Evolutionary conservation across 2,797 vertebrate genomes (phyloP).

Genomic region (Esox lucius): DNA sequence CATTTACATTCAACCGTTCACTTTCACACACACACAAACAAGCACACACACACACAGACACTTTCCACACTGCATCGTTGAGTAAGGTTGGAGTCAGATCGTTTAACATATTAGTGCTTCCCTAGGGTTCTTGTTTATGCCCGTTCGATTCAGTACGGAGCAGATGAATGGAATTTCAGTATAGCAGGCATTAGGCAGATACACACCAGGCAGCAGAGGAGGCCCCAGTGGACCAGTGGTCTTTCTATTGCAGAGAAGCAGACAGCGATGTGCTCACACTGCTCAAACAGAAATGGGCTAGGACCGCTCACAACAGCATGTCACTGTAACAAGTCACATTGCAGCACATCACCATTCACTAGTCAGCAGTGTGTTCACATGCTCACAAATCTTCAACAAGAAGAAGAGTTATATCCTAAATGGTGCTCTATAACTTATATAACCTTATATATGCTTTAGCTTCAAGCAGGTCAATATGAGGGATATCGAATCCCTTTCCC

Average conservation of each 20-base stretch:
- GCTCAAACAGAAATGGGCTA: not conserved
- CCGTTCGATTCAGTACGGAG: slow-evolving; percentile 46
- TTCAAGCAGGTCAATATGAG: not conserved
- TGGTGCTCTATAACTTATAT: not conserved
- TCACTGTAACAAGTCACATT: slow-evolving; percentile 35
- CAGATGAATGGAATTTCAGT: slow-evolving; percentile 51
- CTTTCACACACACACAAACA: slow-evolving; percentile 12
- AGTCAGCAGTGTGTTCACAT: slow-evolving; percentile 77
- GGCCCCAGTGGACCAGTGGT: slow-evolving; percentile 9
- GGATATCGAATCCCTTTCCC: not conserved
- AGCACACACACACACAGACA: not conserved
- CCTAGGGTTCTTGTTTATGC: slow-evolving; percentile 62
- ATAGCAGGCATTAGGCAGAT: slow-evolving; percentile 56
- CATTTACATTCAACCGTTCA: not conserved
- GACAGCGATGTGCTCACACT: not conserved
- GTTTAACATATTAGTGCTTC: slow-evolving; percentile 66
- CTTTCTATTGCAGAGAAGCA: not conserved
- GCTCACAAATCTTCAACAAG: slow-evolving; percentile 55
- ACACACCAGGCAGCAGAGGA: slow-evolving; percentile 26
- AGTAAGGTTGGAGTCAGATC: slow-evolving; percentile 56
- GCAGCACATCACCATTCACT: slow-evolving; percentile 44
- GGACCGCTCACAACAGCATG: not conserved
- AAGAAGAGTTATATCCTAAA: slow-evolving; percentile 35
- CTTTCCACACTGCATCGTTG: slow-evolving; percentile 44
- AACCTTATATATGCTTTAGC: not conserved